Conservation (phyloP, 2,888 invertebrate species). For the Dusona sp. region DNA sequence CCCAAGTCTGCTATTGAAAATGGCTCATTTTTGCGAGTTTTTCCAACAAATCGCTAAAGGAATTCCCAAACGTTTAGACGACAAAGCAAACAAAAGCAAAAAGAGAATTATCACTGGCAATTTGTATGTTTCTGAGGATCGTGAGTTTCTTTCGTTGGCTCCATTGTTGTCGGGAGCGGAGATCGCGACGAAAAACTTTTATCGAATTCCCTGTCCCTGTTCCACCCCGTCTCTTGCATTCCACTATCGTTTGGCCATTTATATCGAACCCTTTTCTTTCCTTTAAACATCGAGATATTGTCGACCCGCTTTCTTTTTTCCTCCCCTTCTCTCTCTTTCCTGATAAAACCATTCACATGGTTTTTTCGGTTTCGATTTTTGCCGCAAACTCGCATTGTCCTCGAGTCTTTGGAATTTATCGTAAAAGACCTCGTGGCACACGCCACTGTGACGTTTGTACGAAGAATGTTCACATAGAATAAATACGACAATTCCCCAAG, state of each 20-base stretch:
- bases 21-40: constrained; percentile 21
- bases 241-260: constrained; percentile 58
- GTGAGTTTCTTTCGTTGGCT: constrained; percentile 39
- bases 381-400: constrained; percentile 56
- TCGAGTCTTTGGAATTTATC: constrained; percentile 42
- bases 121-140: constrained; percentile 57
- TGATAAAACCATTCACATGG: constrained; percentile 54
- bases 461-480: constrained; percentile 28
- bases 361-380: constrained; percentile 46
- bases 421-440: constrained; percentile 41
- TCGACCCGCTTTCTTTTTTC: constrained; percentile 29
- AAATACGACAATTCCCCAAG: constrained; percentile 57
- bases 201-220: constrained; percentile 51
- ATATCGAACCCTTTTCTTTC: constrained; percentile 57
- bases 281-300: constrained; percentile 56
- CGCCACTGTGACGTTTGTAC: constrained; percentile 43
- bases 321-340: constrained; percentile 15
- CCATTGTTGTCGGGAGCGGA: constrained; percentile 61
- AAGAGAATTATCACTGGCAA: constrained; percentile 48
- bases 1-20: neutral
- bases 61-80: constrained; percentile 49
- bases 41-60: constrained; percentile 3
- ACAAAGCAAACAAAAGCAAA: constrained; percentile 28
- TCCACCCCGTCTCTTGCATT: constrained; percentile 22
- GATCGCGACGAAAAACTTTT: constrained; percentile 61